phyloP scores from a whole-genome alignment of 2,113 vertebrate species.

The Mobula birostris region DNA sequence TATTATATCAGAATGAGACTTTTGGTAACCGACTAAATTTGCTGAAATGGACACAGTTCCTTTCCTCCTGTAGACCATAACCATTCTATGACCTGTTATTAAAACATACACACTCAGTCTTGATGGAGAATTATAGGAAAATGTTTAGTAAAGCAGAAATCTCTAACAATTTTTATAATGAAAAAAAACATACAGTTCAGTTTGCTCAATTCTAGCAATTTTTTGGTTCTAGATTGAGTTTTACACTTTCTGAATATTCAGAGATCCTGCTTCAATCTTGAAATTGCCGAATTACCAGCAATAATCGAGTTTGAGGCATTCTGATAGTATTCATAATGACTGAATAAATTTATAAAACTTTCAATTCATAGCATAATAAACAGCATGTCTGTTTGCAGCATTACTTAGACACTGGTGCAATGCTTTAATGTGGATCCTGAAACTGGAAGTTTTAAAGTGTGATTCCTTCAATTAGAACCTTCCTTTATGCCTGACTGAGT shows the following conservation, averaged over 20 bases:
- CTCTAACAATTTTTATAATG: too few relatives aligned
- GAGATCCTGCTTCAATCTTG: neutral
- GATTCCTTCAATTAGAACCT: neutral
- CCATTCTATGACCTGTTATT: constrained; percentile 50
- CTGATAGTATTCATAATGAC: neutral
- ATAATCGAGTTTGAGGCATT: neutral
- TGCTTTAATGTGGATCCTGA: neutral
- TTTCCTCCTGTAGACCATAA: constrained; percentile 56
- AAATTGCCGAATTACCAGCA: neutral
- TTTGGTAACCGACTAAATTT: constrained; percentile 50
- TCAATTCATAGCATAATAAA: neutral
- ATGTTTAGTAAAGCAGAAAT: neutral
- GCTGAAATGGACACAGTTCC: constrained; percentile 56
- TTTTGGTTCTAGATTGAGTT: neutral
- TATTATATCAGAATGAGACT: constrained; percentile 11
- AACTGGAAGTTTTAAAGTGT: neutral
- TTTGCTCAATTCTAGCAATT: neutral
- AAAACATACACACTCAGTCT: neutral
- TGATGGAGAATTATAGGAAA: neutral
- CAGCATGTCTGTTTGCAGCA: neutral
- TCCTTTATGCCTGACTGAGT: neutral
- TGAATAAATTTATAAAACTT: neutral
- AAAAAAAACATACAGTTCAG: neutral
- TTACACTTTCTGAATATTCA: neutral
- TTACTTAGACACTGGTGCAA: neutral